A percentile compares a stretch with the other conserved stretches of the same genome.
Conservation (phyloP, 2,888 invertebrate genomes). For the Cataglyphis rosenhaueri region DNA sequence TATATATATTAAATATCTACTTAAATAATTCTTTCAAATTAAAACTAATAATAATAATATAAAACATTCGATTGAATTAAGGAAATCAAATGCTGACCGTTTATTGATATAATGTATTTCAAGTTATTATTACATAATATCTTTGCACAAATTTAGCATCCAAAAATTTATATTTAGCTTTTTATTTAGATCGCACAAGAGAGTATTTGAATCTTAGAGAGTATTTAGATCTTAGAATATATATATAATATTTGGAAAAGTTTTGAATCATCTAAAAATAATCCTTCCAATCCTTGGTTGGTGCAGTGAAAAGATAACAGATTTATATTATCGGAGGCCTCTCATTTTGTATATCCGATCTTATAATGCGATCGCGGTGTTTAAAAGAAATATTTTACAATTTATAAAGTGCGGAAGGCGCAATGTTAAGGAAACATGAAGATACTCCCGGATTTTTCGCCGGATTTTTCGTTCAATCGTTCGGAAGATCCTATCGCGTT, state of each 20-base stretch:
- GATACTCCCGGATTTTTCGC: not conserved
- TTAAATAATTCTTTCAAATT: not conserved
- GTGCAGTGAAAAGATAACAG: not conserved
- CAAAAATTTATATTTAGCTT: not conserved
- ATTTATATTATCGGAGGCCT: constrained; percentile 2
- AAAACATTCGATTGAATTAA: not conserved
- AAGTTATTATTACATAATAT: not conserved
- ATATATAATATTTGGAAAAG: not conserved
- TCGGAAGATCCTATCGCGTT: constrained; percentile 9
- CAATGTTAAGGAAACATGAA: not conserved
- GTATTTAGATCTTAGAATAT: not conserved
- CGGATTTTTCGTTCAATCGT: not conserved
- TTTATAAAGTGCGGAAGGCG: not conserved
- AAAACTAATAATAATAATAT: not conserved
- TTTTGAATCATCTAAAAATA: not conserved
- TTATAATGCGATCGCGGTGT: not conserved
- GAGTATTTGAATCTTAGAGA: not conserved
- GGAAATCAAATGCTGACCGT: not conserved
- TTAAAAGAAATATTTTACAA: constrained; percentile 13
- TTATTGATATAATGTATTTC: not conserved
- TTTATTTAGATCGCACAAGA: not conserved
- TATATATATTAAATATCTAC: constrained; percentile 1
- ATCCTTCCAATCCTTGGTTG: not conserved
- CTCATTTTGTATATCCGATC: not conserved
- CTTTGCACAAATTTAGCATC: not conserved